Percentiles rank a stretch among this genome's conserved stretches.
Conservation (phyloP, 2,113 vertebrate species). For the Felis catus region DNA sequence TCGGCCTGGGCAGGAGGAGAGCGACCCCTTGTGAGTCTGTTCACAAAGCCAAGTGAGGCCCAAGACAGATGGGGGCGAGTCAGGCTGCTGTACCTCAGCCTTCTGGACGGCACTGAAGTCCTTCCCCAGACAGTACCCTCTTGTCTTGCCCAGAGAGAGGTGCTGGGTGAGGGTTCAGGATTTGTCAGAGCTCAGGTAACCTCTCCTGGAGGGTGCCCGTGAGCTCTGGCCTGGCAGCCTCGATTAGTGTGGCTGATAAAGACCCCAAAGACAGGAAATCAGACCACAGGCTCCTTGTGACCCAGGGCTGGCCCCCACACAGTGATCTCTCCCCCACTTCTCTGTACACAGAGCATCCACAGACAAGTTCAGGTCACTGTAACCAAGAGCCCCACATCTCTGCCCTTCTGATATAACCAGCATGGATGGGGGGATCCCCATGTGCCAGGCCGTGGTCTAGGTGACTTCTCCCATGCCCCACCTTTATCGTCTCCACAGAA, state of each 20-base stretch:
- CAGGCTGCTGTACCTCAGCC: not conserved
- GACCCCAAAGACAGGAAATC: not conserved
- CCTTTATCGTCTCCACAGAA: not conserved
- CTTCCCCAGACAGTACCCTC: no score
- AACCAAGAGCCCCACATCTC: not conserved
- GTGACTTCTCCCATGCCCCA: not conserved
- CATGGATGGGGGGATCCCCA: not conserved
- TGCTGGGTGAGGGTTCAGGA: not conserved
- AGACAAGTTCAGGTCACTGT: not conserved
- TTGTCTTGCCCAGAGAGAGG: not conserved
- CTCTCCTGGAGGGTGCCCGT: not conserved
- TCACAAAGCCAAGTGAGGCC: not conserved
- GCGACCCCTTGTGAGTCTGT: not conserved
- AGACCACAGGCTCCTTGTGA: not conserved
- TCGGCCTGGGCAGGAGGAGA: not conserved
- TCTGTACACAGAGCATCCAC: not conserved
- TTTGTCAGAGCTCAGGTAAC: not conserved
- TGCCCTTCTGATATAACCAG: not conserved
- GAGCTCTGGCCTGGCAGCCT: not conserved
- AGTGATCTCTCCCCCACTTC: not conserved
- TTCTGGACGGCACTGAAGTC: not conserved
- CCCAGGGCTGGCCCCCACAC: not conserved
- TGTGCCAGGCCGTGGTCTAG: not conserved
- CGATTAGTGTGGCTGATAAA: not conserved
- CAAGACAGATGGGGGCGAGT: accelerated